These are phyloP conservation scores for Zaprionus davidi DNA, from an alignment of 1,140 invertebrate genomes.

Conservation along the genomic window DNA sequence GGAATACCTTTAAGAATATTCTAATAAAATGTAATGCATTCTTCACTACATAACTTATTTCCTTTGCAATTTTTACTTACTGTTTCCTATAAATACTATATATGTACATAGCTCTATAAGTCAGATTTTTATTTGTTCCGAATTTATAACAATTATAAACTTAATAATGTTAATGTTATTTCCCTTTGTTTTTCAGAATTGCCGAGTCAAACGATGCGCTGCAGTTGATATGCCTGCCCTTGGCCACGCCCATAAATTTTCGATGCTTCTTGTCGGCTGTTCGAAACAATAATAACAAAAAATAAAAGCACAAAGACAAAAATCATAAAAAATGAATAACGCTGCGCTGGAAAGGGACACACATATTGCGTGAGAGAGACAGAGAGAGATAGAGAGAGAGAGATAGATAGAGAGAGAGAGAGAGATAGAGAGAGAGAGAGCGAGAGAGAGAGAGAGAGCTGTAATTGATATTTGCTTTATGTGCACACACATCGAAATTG, in stretches of 20 bases:
- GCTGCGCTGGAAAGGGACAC: neutral
- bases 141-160: slow-evolving; percentile 1
- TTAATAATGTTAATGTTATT: slow-evolving; percentile 2
- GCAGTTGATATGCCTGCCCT: slow-evolving; percentile 49
- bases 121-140: neutral
- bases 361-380: neutral
- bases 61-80: neutral
- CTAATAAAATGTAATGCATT: neutral
- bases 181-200: slow-evolving; percentile 4
- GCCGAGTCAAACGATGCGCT: slow-evolving; percentile 17
- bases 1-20: neutral
- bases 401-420: neutral
- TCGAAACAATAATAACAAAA: slow-evolving; percentile 15
- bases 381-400: neutral
- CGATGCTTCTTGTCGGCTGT: slow-evolving; percentile 33
- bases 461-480: slow-evolving; percentile 78
- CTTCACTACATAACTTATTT: neutral
- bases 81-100: neutral
- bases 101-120: neutral
- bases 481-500: slow-evolving; percentile 61
- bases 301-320: slow-evolving; percentile 20
- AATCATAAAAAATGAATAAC: slow-evolving; percentile 30
- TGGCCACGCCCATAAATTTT: slow-evolving; percentile 55
- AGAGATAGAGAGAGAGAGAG: slow-evolving; percentile 15
- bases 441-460: slow-evolving; percentile 41